Base-by-base conservation (phyloP, 2,797 vertebrate genomes). In the Onychomys arenicola region DNA sequence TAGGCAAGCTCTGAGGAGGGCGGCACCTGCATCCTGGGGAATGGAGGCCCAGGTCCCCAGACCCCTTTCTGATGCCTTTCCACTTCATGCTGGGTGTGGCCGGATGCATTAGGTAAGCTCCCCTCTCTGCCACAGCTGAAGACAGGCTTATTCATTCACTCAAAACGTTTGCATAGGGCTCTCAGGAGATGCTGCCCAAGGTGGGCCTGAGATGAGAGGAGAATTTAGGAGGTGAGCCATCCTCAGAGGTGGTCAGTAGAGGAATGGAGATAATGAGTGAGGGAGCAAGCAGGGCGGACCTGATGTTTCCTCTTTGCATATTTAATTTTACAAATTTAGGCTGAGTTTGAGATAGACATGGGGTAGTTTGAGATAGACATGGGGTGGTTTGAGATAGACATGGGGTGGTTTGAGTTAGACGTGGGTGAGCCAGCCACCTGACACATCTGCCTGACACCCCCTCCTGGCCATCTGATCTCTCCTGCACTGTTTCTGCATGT, bases 241-340 rank as follows among this genome's bases (percentile, higher is more conserved):
- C n/a, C 2, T 83, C 46, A 17, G 21, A 59, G 49, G 61, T 10
- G 27, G 27, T 67, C 13, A 73, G 77, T 37, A 80, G 59, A 71
- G 77, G 71, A 27, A 3, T 25, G 11, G 61, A 9, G 34, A 19
- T 29, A 40, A 11, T 69, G 34, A 27, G 49, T 85, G 40, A 90
- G 81, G 46, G 77, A 59, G 49, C 23, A 83, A 27, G 43, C 43
- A n/a, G 17, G 65, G 76, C 61, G 73, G n/a, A 52, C 78, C 19
- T 10, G 57, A 16, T 43, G 57, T 49, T 61, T 92, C 65, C 29
- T 87, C 17, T 73, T 52, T 59, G 63, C n/a, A n/a, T 29, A 59
- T 63, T 88, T 95, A 69, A 34, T 61, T 90, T 90, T 61, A 52
- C 61, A 88, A 55, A 63, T 61, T 2, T 63, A 63, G 37, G 34